Evolutionary conservation across 2,797 vertebrate genomes (phyloP).

Genomic region (Prunella strophiata): DNA sequence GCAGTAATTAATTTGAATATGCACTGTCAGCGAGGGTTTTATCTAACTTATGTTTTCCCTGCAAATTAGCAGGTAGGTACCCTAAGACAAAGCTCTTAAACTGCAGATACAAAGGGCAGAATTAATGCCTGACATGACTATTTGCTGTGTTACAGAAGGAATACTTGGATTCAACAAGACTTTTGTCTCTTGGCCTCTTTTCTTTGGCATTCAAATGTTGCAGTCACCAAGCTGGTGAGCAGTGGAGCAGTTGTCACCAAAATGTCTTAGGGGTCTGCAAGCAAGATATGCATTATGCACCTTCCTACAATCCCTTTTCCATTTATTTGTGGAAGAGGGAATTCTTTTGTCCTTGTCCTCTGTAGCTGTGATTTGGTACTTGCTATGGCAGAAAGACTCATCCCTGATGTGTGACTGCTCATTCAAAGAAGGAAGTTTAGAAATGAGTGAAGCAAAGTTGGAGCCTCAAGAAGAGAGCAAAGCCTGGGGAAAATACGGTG

Average conservation of each 20-base stretch:
- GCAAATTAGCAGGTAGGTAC: neutral
- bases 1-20: neutral
- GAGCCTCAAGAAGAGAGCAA: neutral
- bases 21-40: neutral
- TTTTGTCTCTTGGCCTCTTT: neutral
- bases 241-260: neutral
- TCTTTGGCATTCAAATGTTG: neutral
- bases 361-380: neutral
- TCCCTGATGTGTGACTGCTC: neutral
- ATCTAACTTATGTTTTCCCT: neutral
- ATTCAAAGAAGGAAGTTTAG: neutral
- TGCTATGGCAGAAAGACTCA: neutral
- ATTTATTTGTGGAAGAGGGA: neutral
- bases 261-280: neutral
- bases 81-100: neutral
- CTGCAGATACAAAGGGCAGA: neutral
- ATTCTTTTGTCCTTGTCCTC: neutral
- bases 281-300: neutral
- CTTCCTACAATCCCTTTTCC: neutral
- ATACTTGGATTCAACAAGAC: neutral
- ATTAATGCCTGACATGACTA: neutral
- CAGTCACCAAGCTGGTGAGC: neutral
- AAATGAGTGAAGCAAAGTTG: neutral
- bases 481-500: neutral
- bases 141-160: neutral